Evolutionary conservation across 2,113 vertebrate genomes (phyloP), one percentile per base, ranked within the genome.

Genomic region (Myrmophylax atrothorax): DNA sequence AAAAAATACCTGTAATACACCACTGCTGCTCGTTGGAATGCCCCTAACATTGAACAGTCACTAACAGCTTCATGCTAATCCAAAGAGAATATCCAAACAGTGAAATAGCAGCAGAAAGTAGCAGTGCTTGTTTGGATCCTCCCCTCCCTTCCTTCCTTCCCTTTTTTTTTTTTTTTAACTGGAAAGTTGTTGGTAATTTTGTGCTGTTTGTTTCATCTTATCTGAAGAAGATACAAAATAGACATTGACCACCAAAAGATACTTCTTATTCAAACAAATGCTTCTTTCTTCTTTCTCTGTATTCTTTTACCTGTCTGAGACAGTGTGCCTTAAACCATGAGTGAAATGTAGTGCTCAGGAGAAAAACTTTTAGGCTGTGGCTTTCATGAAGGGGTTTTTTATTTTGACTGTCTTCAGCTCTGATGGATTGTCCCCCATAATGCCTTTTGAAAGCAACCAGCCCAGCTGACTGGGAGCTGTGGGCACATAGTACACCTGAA

Each of bases 91-190:
- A n/a, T 7, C 31, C 5, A n/a, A 60, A 47, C 3, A 63, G 13
- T 55, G 42, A 83, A 92, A 94, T 4, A 68, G 14, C 18, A 81
- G 33, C 42, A 90, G 26, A 80, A 90, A 74, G 8, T 58, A 87
- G 33, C 9, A 40, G 35, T 40, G 9, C 19, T 35, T 18, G 7
- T 18, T 52, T 58, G 3, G 9, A 46, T 63, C 2, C 22, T 14
- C 35, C 23, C 47, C 47, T 49, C 11, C 47, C 47, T 49, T 10
- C 47, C 47, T 22, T 23, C 47, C 47, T 47, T 23, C 2, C 3
- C 12, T 33, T 8, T 8, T 18, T 14, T 23, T 23, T 15, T 13
- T 12, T 12, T 40, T 22, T 20, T 3, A 44, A 10, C 8, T 53
- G 6, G 24, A 47, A 83, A 59, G 4, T 7, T 42, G 13, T 55